These are phyloP conservation scores for Heliconius erato DNA, from an alignment of 2,888 invertebrate species.

Conservation along the genomic window DNA sequence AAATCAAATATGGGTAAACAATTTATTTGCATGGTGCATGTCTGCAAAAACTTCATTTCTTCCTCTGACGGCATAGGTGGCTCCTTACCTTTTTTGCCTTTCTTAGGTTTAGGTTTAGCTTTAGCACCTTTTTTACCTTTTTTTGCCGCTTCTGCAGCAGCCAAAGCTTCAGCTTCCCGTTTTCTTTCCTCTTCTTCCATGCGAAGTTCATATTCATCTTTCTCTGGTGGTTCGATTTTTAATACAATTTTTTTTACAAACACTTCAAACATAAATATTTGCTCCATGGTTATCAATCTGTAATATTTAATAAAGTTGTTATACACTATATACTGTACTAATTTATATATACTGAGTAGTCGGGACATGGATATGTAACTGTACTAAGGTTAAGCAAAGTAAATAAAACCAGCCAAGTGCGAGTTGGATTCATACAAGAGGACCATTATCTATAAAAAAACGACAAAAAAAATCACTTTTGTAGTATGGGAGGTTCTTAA, in stretches of 20 bases:
- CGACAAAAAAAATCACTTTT: too few species aligned
- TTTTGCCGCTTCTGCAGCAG: conserved; percentile 67
- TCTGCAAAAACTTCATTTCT: conserved; percentile 81
- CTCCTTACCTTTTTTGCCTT: conserved; percentile 73
- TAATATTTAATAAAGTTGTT: not conserved
- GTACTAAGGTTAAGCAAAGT: not conserved
- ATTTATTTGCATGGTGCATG: conserved; percentile 79
- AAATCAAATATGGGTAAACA: conserved; percentile 80
- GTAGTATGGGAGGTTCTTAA: too few species aligned
- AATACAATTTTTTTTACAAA: conserved; percentile 78
- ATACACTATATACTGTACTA: not conserved
- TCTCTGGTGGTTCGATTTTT: conserved; percentile 76
- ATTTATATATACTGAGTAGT: too few species aligned
- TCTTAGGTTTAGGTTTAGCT: conserved; percentile 60
- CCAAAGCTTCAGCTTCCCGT: conserved; percentile 71
- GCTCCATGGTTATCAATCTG: conserved; percentile 68
- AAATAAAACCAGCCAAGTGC: too few species aligned
- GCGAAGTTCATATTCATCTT: conserved; percentile 78
- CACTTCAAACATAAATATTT: conserved; percentile 82
- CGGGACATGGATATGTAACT: not conserved
- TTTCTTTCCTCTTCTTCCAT: conserved; percentile 74
- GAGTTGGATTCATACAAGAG: too few species aligned
- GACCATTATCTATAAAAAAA: too few species aligned
- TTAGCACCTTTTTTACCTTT: conserved; percentile 60
- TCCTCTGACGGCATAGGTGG: conserved; percentile 79